Conservation (phyloP, 2,888 invertebrate genomes). For the Morinoia aosen region DNA sequence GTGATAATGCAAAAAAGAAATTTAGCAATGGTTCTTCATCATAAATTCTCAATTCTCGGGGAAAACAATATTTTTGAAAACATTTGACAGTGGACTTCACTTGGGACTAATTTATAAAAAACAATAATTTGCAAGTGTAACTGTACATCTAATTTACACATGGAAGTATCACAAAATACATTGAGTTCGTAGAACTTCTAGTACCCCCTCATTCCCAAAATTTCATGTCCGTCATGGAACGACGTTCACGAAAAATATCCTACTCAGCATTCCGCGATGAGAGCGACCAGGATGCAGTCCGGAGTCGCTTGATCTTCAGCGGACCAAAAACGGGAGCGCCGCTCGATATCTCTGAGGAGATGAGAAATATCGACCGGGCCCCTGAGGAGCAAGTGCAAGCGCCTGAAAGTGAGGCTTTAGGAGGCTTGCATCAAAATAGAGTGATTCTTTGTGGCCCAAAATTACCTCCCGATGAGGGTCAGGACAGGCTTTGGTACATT, state of each 20-base stretch:
- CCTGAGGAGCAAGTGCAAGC: neutral
- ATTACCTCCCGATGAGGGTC: neutral
- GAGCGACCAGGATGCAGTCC: neutral
- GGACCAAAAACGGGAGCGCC: neutral
- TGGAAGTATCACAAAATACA: neutral
- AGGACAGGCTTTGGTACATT: constrained; percentile 40
- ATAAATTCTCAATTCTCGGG: neutral
- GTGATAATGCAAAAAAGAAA: too few species aligned
- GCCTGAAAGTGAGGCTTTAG: neutral
- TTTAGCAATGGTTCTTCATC: neutral
- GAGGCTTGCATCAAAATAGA: neutral
- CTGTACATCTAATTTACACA: neutral
- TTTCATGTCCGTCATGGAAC: neutral
- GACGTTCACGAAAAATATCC: constrained; percentile 14
- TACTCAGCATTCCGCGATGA: constrained; percentile 8
- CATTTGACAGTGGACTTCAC: neutral
- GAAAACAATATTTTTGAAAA: neutral
- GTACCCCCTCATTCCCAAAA: neutral
- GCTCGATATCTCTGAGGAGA: neutral
- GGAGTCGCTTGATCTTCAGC: constrained; percentile 15
- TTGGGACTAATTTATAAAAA: neutral
- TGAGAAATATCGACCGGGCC: neutral
- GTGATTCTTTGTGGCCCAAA: constrained; percentile 32
- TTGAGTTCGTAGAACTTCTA: too few species aligned
- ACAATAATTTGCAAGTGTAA: neutral